Conservation (phyloP, 2,888 invertebrate species). For the Cheilosia grossa region DNA sequence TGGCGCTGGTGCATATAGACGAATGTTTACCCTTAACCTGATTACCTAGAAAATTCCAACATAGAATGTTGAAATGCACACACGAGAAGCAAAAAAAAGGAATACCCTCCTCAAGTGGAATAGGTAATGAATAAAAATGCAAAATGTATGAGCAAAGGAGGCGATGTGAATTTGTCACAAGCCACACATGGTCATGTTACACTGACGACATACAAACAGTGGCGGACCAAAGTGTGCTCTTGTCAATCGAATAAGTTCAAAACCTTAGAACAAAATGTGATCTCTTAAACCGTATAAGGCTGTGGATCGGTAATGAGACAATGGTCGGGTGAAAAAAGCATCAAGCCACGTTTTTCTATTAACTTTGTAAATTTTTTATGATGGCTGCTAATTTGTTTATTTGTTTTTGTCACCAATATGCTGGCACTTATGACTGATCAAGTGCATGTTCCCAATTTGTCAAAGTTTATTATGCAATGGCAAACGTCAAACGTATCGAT, state of each 20-base stretch:
- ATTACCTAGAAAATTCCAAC: constrained; percentile 66
- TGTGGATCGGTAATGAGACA: no score
- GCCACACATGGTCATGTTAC: constrained; percentile 10
- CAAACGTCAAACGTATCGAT: no score
- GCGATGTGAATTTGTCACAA: constrained; percentile 8
- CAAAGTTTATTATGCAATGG: no score
- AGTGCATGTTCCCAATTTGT: no score
- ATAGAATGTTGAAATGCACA: neutral
- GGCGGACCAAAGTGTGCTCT: neutral
- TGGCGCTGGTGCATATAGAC: constrained; percentile 26
- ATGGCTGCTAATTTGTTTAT: no score
- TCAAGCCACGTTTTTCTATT: no score
- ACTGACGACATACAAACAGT: constrained; percentile 39
- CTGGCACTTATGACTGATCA: no score
- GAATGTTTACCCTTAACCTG: constrained; percentile 72
- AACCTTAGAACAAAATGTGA: neutral
- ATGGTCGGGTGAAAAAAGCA: no score
- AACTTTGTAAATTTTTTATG: no score
- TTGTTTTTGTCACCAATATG: no score
- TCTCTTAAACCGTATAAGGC: no score
- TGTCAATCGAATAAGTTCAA: neutral
- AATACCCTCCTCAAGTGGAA: constrained; percentile 52
- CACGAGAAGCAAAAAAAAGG: constrained; percentile 30
- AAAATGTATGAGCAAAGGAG: constrained; percentile 30
- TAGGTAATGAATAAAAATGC: constrained; percentile 64